These are phyloP conservation scores for Sebastes alutus DNA, from an alignment of 2,797 vertebrate genomes.

Conservation along the genomic window DNA sequence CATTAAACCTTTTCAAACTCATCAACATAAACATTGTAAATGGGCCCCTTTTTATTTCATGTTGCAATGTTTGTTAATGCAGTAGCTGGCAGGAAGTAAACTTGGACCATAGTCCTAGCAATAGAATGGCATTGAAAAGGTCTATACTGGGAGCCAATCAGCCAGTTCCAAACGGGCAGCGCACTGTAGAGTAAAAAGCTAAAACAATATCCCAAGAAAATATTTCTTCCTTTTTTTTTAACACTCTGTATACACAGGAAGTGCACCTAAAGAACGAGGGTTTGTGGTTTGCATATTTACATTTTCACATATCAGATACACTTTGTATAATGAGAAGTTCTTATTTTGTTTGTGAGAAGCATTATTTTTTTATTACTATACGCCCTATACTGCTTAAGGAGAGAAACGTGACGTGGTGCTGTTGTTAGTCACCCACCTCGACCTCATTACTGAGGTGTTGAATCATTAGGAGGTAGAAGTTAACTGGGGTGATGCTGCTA, in stretches of 20 bases:
- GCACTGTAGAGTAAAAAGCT: neutral
- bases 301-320: neutral
- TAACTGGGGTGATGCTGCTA: slow-evolving; percentile 42
- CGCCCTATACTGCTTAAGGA: neutral
- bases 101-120: too few species aligned
- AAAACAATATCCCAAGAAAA: neutral
- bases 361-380: slow-evolving; percentile 18
- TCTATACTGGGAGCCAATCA: too few species aligned
- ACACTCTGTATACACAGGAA: neutral
- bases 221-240: neutral
- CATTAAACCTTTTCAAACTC: too few species aligned
- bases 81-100: too few species aligned
- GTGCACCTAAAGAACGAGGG: neutral
- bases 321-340: neutral
- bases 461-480: slow-evolving; percentile 51
- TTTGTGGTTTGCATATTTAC: neutral
- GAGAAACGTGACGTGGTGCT: slow-evolving; percentile 17
- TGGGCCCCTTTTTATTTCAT: too few species aligned
- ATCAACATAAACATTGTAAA: too few species aligned
- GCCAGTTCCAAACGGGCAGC: neutral
- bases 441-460: slow-evolving; percentile 54
- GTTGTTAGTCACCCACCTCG: slow-evolving; percentile 56
- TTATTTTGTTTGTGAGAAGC: neutral
- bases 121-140: too few species aligned
- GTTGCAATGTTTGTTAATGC: too few species aligned